Evolutionary conservation across 2,888 invertebrate genomes (phyloP), one percentile per base, ranked within the genome.

Genomic region (Rapana venosa): DNA sequence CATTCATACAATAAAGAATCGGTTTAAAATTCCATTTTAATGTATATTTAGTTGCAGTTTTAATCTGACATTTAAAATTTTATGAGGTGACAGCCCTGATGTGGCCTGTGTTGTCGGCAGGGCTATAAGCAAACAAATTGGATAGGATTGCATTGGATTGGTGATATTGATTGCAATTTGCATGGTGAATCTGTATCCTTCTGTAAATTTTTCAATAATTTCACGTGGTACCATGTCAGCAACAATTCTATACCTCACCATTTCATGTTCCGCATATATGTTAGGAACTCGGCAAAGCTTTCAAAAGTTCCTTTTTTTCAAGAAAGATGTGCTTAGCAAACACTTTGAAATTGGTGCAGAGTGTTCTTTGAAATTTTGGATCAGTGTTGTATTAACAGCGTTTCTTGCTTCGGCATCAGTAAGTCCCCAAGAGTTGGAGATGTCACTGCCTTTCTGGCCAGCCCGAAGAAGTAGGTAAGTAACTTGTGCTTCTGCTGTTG

Each of bases 401-500:
- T 47, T 13, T 47, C 47, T 83, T n/a, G 36, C 47, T n/a, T 83
- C 8, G 47, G 83, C 47, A 47, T 83, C 83, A 26, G 47, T 20
- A 0, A 83, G 83, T n/a, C 83, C 83, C 47, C 83, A 83, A 26
- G 83, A 83, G 26, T 83, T 83, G 47, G 47, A 47, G 26, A 83
- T 47, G 47, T 83, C 81, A 22, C 83, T 47, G 47, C 30, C 58
- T 85, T 47, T 85, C 47, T 83, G 47, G 26, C 30, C 58, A 20
- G 30, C 30, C 85, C 85, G 17, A 1, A 85, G 58, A 1, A 85
- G 84, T 6, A 61, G 0, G 30, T 85, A 30, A 30, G 61, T 17
- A 30, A n/a, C 47, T 22, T 30, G 13, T n/a, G 47, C 58, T 30
- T 58, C 58, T 30, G 47, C 58, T n/a, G 26, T 20, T 58, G 58